Conservation (phyloP, 2,113 vertebrate genomes). For the Cynopterus brachyotis region DNA sequence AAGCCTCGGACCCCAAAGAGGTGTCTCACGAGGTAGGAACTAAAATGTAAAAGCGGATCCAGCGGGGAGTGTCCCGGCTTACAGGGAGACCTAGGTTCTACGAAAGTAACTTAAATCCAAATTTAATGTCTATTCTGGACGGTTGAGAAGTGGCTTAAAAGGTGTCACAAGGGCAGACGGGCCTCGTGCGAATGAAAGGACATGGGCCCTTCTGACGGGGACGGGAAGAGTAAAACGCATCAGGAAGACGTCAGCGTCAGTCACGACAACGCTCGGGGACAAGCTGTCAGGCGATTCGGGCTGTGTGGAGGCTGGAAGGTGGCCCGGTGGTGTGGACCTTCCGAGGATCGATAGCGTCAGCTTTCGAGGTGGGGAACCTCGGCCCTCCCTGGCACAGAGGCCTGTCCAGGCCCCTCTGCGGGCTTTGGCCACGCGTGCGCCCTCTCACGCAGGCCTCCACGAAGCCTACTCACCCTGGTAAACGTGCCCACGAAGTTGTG, state of each 20-base stretch:
- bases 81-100: background rate
- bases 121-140: background rate
- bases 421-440: fast-evolving
- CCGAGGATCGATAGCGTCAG: background rate
- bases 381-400: fast-evolving
- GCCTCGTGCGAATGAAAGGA: background rate
- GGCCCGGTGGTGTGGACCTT: fast-evolving
- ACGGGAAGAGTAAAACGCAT: background rate
- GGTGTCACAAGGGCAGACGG: background rate
- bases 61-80: background rate
- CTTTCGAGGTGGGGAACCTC: background rate
- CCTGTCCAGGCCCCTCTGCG: fast-evolving
- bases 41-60: fast-evolving
- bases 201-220: fast-evolving
- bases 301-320: background rate
- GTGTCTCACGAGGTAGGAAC: too few relatives aligned
- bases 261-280: fast-evolving
- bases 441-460: fast-evolving
- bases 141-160: background rate
- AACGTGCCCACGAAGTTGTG: conserved; percentile 98
- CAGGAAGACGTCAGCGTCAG: fast-evolving
- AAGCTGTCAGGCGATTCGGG: fast-evolving
- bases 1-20: background rate
- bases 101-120: background rate
- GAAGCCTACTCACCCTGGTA: conserved; percentile 88